Base-by-base conservation (phyloP, 1,140 invertebrate genomes). In the Brachionus sp. region DNA sequence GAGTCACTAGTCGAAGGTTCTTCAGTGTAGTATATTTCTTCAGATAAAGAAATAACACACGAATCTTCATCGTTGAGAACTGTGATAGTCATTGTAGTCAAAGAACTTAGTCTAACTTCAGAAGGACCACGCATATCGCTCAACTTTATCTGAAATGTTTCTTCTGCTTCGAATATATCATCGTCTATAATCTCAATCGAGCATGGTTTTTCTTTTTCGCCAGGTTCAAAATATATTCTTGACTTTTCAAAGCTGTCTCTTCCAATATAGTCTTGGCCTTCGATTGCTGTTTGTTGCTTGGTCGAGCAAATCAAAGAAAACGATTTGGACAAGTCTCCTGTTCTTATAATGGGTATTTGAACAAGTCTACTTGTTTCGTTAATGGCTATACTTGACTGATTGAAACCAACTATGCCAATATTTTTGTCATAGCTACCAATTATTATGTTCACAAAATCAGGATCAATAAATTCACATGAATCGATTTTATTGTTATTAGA, bases 111-210 rank as follows among this genome's bases (percentile, higher is more conserved):
- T 12, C 84, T 46, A 33, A 86, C 86, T 5, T 85, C 86, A 37
- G 84, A 73, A 7, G 84, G 83, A 7, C 86, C 86, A 35, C 77
- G 82, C 6, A 89, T 86, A 66, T 86, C 83, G 33, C 86, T 84
- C 5, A 90, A 84, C 44, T 86, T 86, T 6, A 90, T 84, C 5
- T 86, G 84, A 64, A 90, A 89, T 13, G 84, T 85, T 86, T 90
- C 90, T 50, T 88, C 86, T 6, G 86, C 86, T 86, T 90, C 90
- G 86, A 86, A 89, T 9, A 88, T 80, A 39, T 84, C 68, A 84
- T 90, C 90, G 87, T 90, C 86, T 62, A 89, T 86, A 77, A 90
- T 88, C 16, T 85, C 77, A 12, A 88, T 85, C 10, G 84, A 85
- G 84, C 88, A 89, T 53, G 85, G 86, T 84, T 78, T 5, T 84